Percentiles rank a stretch among this genome's conserved stretches.
Conservation (phyloP, 2,797 vertebrate genomes). For the Orestias chungarensis region DNA sequence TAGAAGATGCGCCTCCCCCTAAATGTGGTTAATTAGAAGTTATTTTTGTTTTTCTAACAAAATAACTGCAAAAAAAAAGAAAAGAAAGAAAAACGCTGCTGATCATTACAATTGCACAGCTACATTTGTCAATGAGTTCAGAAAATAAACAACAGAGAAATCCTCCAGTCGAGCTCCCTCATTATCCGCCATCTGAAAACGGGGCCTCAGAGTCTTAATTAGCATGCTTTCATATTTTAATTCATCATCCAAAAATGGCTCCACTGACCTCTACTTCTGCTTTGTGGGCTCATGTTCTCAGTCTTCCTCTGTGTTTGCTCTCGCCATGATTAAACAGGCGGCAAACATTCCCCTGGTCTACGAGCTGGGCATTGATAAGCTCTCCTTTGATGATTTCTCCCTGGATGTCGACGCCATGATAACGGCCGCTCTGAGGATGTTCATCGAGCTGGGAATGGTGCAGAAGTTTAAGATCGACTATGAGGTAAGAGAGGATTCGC, state of each 20-base stretch:
- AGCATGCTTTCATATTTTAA: slow-evolving; percentile 60
- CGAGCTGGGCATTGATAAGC: slow-evolving; percentile 93
- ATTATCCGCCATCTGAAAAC: slow-evolving; percentile 69
- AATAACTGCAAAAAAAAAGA: slow-evolving; percentile 26
- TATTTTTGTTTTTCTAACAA: slow-evolving; percentile 39
- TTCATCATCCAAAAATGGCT: slow-evolving; percentile 54
- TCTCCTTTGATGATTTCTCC: slow-evolving; percentile 98
- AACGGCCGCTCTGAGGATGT: slow-evolving; percentile 96
- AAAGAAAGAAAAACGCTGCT: too few relatives aligned
- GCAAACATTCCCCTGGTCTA: slow-evolving; percentile 95
- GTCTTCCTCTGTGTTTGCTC: slow-evolving; percentile 22
- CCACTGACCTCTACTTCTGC: slow-evolving; percentile 51
- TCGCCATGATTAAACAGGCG: slow-evolving; percentile 78
- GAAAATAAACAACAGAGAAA: slow-evolving; percentile 57
- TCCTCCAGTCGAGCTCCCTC: slow-evolving; percentile 56
- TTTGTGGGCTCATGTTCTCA: slow-evolving; percentile 37
- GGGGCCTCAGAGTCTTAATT: slow-evolving; percentile 67
- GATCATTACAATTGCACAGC: slow-evolving; percentile 46
- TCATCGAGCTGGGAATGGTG: slow-evolving; percentile 98
- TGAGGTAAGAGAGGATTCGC: slow-evolving; percentile 83
- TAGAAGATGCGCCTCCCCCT: slow-evolving; percentile 28
- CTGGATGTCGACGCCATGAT: slow-evolving; percentile 97
- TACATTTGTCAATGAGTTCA: slow-evolving; percentile 61
- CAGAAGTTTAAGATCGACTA: slow-evolving; percentile 99
- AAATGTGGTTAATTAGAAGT: slow-evolving; percentile 46